Percentiles rank a stretch among this genome's conserved stretches.
phyloP scores from a whole-genome alignment of 1,140 invertebrate species.

The Oncopodura yosiiana region DNA sequence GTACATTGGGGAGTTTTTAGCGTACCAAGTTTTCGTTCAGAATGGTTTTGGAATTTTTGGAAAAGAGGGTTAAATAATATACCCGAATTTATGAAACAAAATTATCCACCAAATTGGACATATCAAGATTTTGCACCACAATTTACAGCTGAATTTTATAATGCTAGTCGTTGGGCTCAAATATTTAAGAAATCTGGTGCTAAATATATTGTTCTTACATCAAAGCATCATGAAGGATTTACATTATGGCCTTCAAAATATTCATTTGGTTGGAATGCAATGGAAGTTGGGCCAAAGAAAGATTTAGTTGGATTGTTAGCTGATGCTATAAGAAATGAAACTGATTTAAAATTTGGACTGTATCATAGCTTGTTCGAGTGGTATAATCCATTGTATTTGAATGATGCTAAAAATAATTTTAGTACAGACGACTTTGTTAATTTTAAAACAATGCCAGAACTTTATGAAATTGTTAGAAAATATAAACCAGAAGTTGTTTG shows the following conservation, averaged over 20 bases:
- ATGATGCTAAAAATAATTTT: conserved; percentile 37
- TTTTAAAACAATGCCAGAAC: conserved; percentile 37
- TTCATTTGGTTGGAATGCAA: conserved; percentile 81
- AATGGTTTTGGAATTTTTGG: conserved; percentile 42
- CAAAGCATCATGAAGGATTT: conserved; percentile 89
- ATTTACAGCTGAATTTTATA: conserved; percentile 41
- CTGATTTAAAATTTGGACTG: conserved; percentile 43
- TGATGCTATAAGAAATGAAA: conserved; percentile 38
- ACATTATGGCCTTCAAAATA: conserved; percentile 78
- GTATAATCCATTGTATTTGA: conserved; percentile 40
- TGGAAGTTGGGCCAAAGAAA: conserved; percentile 70
- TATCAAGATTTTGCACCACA: conserved; percentile 44
- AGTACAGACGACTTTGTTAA: conserved; percentile 39
- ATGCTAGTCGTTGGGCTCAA: conserved; percentile 39
- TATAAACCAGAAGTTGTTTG: conserved; percentile 53
- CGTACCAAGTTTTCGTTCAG: conserved; percentile 43
- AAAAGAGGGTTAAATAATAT: background rate
- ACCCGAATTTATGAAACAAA: conserved; percentile 39
- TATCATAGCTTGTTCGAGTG: conserved; percentile 49
- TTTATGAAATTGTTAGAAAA: conserved; percentile 38
- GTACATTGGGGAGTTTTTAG: conserved; percentile 52
- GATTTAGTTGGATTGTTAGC: conserved; percentile 60
- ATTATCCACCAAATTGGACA: conserved; percentile 41
- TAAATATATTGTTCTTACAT: conserved; percentile 70
- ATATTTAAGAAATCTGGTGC: conserved; percentile 40